phyloP scores from a whole-genome alignment of 1,140 invertebrate genomes.

The Formica exsecta region DNA sequence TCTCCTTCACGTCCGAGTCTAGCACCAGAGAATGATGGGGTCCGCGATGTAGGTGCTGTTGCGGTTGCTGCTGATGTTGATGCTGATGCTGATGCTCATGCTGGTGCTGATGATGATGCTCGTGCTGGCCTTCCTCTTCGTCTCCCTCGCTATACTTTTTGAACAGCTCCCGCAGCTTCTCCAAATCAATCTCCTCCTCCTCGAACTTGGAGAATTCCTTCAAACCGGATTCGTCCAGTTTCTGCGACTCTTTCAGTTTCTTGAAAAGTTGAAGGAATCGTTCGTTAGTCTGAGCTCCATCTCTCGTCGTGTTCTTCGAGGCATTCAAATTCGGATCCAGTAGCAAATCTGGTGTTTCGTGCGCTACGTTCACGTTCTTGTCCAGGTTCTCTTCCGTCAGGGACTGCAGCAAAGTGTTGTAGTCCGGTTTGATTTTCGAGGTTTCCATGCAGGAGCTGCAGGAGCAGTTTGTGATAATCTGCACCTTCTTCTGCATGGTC shows the following conservation, averaged over 20 bases:
- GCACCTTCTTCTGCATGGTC: conserved; percentile 88
- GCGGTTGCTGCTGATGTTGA: conserved; percentile 78
- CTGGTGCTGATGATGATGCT: conserved; percentile 71
- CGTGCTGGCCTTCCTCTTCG: conserved; percentile 75
- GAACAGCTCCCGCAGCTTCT: conserved; percentile 81
- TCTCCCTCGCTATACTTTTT: conserved; percentile 78
- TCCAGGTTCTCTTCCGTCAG: conserved; percentile 80
- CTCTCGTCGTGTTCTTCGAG: conserved; percentile 79
- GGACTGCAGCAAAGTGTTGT: conserved; percentile 82
- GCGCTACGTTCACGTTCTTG: conserved; percentile 80
- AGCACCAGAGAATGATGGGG: conserved; percentile 84
- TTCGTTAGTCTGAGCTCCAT: conserved; percentile 80
- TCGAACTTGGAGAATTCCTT: conserved; percentile 81
- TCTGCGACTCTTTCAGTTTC: conserved; percentile 80
- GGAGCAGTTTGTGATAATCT: conserved; percentile 89
- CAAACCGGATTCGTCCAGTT: conserved; percentile 78
- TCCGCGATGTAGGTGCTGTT: conserved; percentile 79
- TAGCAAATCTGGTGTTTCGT: conserved; percentile 84
- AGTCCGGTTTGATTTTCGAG: conserved; percentile 84
- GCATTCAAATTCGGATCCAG: conserved; percentile 83
- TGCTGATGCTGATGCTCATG: conserved; percentile 71
- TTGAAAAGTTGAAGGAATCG: conserved; percentile 82
- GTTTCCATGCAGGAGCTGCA: conserved; percentile 88
- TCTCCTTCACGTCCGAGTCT: conserved; percentile 84
- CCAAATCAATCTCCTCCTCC: conserved; percentile 80